Base-by-base conservation (phyloP, 2,888 invertebrate genomes). In the Drosophila sordidapex region DNA sequence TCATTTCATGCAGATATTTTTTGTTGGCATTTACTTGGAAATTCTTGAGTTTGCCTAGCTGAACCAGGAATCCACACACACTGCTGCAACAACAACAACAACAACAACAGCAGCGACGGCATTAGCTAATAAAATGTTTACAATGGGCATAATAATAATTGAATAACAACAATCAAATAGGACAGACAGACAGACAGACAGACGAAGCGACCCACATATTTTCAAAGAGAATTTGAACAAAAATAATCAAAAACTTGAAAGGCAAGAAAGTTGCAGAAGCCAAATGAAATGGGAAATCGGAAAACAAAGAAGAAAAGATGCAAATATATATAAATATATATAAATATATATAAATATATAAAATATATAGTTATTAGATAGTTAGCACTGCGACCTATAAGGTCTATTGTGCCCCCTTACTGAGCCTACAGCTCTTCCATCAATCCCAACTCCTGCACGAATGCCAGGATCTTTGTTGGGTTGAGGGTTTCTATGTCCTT, bases 1-100 rank as follows among this genome's bases (percentile, higher is more conserved):
- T 62, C 83, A 89, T 74, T 87, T 82, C 33, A 73, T 71, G 70
- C 63, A 74, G 79, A 66, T 65, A 63, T 51, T 57, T 51, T 57
- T 60, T 49, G 43, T 43, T 33, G 49, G 46, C 38, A 15, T 38
- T 59, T 40, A 38, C 46, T 27, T 25, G 49, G 49, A 60, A 79
- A 77, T 81, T 73, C 61, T 78, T 60, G 48, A 21, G 74, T 68
- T 75, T 79, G 69, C 49, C 61, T 61, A 75, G 79, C 69, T 74
- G 59, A 77, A 67, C 63, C 77, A 70, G 81, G 81, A 77, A 76
- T 53, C 49, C 38, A 13, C 38, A 40, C 29, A 11, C 21, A 18
- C 21, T 21, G 43, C 21, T 27, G 54, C 46, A 27, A 33, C 57
- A 64, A 38, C 29, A 29, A 36, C 57, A 64, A 38, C 29, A 29